Evolutionary conservation across 2,888 invertebrate species (phyloP).

Genomic region (Girardia tigrina): DNA sequence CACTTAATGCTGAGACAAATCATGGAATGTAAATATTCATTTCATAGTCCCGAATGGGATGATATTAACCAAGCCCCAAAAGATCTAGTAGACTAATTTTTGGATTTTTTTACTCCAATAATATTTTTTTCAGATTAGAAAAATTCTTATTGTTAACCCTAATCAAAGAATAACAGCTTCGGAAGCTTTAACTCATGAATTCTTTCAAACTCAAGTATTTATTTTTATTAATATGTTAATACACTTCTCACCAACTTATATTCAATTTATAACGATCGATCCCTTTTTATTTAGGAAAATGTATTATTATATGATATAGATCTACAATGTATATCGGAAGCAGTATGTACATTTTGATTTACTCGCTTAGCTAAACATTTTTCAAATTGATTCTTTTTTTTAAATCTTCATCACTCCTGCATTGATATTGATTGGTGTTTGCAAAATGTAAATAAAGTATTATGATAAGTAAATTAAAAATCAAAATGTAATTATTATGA

Average conservation of each 20-base stretch:
- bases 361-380: no score
- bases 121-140: conserved; percentile 57
- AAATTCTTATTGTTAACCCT: conserved; percentile 78
- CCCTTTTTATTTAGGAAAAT: background rate
- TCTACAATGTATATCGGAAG: background rate
- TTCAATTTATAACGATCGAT: no score
- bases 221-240: background rate
- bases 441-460: no score
- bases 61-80: conserved; percentile 66
- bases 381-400: no score
- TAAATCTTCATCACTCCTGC: no score
- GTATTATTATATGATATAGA: background rate
- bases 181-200: conserved; percentile 75
- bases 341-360: conserved; percentile 7
- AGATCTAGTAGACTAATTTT: conserved; percentile 52
- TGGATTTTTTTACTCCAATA: conserved; percentile 11
- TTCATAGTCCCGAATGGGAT: conserved; percentile 89
- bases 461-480: no score
- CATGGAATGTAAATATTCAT: conserved; percentile 94
- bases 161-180: conserved; percentile 66
- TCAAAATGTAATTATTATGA: no score
- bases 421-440: no score
- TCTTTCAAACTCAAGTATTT: conserved; percentile 56
- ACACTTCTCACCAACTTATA: no score
- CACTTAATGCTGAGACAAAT: conserved; percentile 97